Evolutionary conservation across 2,113 vertebrate species (phyloP), one percentile per base, ranked within the genome.

Genomic region (Perca schrenkii): DNA sequence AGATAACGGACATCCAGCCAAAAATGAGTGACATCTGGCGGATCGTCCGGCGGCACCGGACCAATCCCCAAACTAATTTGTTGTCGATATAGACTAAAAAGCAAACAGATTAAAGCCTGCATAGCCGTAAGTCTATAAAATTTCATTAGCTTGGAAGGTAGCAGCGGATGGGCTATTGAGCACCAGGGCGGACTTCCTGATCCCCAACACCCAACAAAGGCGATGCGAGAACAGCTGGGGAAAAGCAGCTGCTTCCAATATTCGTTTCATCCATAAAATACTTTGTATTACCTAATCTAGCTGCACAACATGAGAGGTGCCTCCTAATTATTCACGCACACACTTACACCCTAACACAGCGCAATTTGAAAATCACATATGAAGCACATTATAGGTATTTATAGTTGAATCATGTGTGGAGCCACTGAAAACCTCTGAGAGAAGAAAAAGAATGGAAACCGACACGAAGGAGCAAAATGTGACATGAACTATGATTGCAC

Each of bases 181-280:
- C 60, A 66, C 76, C 21, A 10, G 49, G 16, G 56, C 4, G 3
- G 53, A 84, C 84, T 89, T 91, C 81, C 84, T 90, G 76, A 86
- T 79, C 54, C 49, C 16, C 46, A 77, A 65, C 83, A 86, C 86
- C 86, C 77, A 87, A 82, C 70, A 88, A 84, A 86, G 77, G 82
- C 67, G 46, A 62, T 56, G 62, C 3, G 3, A 82, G 43, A 86
- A 72, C 82, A 92, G 82, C 82, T 88, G 88, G 70, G 19, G 53
- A 17, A 64, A 74, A 80, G 69, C 92, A 95, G 88, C 91, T 94
- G 94, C 86, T 80, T 93, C 77, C 75, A 94, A 95, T 95, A 92
- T 90, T 77, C 40, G 54, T 69, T 87, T 78, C 78, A 81, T 77
- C 80, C 73, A 88, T 93, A 84, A 93, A 93, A 90, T 79, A 31